Conservation (phyloP, 2,797 vertebrate species). For the Carduelis carduelis region DNA sequence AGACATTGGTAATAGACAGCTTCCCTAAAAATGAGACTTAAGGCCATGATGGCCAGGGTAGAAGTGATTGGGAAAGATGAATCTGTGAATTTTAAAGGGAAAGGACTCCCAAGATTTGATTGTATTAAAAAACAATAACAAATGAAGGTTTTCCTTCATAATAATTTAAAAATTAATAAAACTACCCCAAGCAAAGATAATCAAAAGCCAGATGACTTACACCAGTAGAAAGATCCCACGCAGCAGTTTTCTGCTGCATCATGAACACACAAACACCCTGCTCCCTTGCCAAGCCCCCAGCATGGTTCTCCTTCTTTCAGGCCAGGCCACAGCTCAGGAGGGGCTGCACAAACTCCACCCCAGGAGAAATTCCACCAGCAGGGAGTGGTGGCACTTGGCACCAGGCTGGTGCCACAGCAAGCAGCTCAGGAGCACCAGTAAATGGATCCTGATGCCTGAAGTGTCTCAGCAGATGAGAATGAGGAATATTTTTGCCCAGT, state of each 20-base stretch:
- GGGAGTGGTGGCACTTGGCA: neutral
- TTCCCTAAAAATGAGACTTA: neutral
- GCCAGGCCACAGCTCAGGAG: neutral
- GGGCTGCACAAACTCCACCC: accelerated
- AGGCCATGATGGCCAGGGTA: too few species aligned
- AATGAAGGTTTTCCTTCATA: accelerated
- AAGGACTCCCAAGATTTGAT: neutral
- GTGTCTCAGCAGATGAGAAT: neutral
- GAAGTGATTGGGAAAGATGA: neutral
- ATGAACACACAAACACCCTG: neutral
- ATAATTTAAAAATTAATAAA: neutral
- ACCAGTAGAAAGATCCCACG: neutral
- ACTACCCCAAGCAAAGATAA: neutral
- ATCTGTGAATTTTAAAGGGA: neutral
- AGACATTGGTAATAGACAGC: neutral
- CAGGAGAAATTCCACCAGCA: neutral
- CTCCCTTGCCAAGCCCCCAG: neutral
- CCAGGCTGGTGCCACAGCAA: neutral
- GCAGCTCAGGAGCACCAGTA: neutral
- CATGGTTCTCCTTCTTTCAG: accelerated
- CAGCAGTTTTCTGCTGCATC: neutral
- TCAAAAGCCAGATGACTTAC: neutral
- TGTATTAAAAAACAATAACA: accelerated
- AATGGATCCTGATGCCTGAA: neutral
- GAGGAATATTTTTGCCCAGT: neutral